Evolutionary conservation across 2,888 invertebrate species (phyloP), one percentile per base, ranked within the genome.

Genomic region (Silvanus unidentatus): DNA sequence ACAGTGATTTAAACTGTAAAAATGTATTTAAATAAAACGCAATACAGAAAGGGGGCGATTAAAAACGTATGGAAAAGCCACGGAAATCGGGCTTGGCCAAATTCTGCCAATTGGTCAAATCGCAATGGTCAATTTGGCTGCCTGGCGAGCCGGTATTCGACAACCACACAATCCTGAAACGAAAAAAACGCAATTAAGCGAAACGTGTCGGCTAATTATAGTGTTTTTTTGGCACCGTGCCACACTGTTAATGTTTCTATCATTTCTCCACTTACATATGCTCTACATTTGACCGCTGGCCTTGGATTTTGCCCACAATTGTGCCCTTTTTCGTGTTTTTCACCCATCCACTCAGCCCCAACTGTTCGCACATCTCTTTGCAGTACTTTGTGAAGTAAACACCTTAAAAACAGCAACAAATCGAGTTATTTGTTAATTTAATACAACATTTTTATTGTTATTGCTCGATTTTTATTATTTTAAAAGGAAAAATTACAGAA

Each of bases 301-400:
- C 95, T 71, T 95, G 92, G 67, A 95, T 78, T 71, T 89, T 88
- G 40, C 96, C 96, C 5, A 87, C 79, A 42, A 96, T 89, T 10
- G 94, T 91, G 13, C 92, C 92, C 48, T 79, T 80, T 69, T 84
- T 86, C 35, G 88, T 87, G 71, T 95, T 94, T 74, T 91, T 92
- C 55, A 95, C 88, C 94, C 94, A 96, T 6, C 96, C 95, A 15
- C 80, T 81, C 28, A 94, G 75, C 13, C 83, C 83, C 27, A 88
- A 73, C 62, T 83, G 78, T 43, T 79, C 79, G 41, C 88, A 86
- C 52, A 85, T 74, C 65, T 91, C 89, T 57, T 88, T 83, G 63
- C 91, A 89, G 69, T 86, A 88, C 74, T 95, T 92, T 12, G 90
- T 89, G 70, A 92, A 90, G 70, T 85, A 87, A 53, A 86, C 83